Conservation (phyloP, 2,888 invertebrate genomes). For the Exocentrus adspersus region DNA sequence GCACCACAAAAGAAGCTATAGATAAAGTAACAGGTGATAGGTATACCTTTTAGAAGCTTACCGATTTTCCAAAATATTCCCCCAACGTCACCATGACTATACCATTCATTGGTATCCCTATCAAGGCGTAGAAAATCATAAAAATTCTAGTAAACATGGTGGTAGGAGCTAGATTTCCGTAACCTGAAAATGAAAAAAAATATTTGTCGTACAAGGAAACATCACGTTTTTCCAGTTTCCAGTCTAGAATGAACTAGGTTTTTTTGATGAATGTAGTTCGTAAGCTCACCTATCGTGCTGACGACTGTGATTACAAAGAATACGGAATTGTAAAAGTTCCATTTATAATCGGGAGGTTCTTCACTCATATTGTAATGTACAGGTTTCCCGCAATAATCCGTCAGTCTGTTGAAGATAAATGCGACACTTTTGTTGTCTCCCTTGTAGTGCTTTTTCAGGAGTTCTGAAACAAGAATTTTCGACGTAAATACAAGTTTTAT, state of each 20-base stretch:
- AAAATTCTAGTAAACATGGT: slow-evolving; percentile 82
- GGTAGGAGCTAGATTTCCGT: slow-evolving; percentile 89
- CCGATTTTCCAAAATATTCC: slow-evolving; percentile 84
- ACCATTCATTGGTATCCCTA: slow-evolving; percentile 88
- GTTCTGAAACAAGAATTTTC: slow-evolving; percentile 65
- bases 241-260: not conserved
- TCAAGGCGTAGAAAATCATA: slow-evolving; percentile 87
- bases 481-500: not conserved
- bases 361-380: slow-evolving; percentile 72
- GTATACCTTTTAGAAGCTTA: slow-evolving; percentile 62
- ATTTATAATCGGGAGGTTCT: slow-evolving; percentile 72
- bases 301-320: slow-evolving; percentile 92
- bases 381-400: slow-evolving; percentile 79
- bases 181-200: slow-evolving; percentile 70
- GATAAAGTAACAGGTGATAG: too few relatives aligned
- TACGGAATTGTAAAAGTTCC: slow-evolving; percentile 92
- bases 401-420: slow-evolving; percentile 71
- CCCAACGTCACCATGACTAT: slow-evolving; percentile 82
- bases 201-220: not conserved
- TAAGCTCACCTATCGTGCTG: slow-evolving; percentile 86
- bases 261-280: too few relatives aligned
- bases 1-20: too few relatives aligned
- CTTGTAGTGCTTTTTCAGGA: slow-evolving; percentile 69
- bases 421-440: slow-evolving; percentile 67
- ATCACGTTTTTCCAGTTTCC: too few relatives aligned